These are phyloP conservation scores for Hirtodrosophila histrioides DNA, from an alignment of 2,888 invertebrate species.

Conservation along the genomic window DNA sequence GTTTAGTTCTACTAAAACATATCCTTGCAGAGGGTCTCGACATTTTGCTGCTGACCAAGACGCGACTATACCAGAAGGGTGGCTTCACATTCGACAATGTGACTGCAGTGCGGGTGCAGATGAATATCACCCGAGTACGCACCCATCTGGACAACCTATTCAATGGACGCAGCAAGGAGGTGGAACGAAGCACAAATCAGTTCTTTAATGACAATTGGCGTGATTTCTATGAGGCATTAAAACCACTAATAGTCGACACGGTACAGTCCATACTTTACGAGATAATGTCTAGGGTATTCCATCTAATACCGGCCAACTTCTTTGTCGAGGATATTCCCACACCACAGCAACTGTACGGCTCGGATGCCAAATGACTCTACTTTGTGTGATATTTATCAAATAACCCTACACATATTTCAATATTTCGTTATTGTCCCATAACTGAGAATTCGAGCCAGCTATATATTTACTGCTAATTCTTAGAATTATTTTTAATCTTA, in stretches of 20 bases:
- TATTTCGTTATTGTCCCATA: no score
- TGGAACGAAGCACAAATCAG: constrained; percentile 88
- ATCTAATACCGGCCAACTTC: constrained; percentile 88
- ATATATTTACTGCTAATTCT: no score
- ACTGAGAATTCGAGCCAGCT: no score
- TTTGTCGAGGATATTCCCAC: constrained; percentile 87
- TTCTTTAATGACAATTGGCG: constrained; percentile 90
- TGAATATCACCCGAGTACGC: constrained; percentile 87
- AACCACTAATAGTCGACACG: constrained; percentile 88
- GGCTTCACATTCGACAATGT: constrained; percentile 88
- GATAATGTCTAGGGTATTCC: constrained; percentile 87
- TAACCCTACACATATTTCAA: no score
- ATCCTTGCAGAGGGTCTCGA: constrained; percentile 86
- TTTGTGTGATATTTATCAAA: no score
- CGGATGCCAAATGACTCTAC: background rate
- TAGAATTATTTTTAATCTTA: no score
- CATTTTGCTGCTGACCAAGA: constrained; percentile 87
- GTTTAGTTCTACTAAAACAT: background rate
- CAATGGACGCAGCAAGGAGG: constrained; percentile 74
- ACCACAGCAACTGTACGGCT: constrained; percentile 62
- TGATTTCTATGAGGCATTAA: constrained; percentile 88
- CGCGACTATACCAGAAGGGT: constrained; percentile 87
- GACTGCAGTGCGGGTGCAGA: constrained; percentile 87
- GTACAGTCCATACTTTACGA: constrained; percentile 88
- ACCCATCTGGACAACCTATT: constrained; percentile 89